A percentile compares a stretch with the other conserved stretches of the same genome.
Conservation (phyloP, 2,888 invertebrate genomes). For the Plagodis pulveraria region DNA sequence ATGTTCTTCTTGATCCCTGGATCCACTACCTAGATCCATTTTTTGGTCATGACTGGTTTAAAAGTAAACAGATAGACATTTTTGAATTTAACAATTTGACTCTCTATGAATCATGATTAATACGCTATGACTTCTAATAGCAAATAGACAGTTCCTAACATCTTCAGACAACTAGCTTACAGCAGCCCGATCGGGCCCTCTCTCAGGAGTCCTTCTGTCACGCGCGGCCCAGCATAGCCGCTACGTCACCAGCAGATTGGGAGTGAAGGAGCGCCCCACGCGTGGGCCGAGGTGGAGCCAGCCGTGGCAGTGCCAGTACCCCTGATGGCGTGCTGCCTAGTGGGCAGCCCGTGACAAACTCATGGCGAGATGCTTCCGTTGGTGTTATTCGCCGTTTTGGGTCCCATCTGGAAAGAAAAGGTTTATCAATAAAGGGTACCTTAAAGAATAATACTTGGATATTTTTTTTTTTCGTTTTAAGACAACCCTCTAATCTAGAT, state of each 20-base stretch:
- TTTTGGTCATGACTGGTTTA: no score
- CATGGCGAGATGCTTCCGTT: constrained; percentile 95
- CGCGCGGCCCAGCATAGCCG: constrained; percentile 87
- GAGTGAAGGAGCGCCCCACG: constrained; percentile 84
- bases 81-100: no score
- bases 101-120: no score
- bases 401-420: constrained; percentile 90
- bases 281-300: constrained; percentile 66
- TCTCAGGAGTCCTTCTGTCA: constrained; percentile 75
- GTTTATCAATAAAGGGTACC: no score
- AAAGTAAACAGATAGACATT: no score
- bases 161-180: constrained; percentile 11
- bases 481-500: neutral
- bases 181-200: constrained; percentile 34
- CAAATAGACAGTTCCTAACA: neutral
- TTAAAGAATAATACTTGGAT: no score
- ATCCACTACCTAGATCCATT: no score
- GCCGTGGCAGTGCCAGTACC: constrained; percentile 75
- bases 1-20: no score
- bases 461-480: no score
- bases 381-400: constrained; percentile 96
- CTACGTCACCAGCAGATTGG: constrained; percentile 87
- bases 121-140: neutral
- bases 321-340: constrained; percentile 72
- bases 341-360: constrained; percentile 87